Evolutionary conservation across 2,113 vertebrate genomes (phyloP).

Genomic region (Megaleporinus macrocephalus): DNA sequence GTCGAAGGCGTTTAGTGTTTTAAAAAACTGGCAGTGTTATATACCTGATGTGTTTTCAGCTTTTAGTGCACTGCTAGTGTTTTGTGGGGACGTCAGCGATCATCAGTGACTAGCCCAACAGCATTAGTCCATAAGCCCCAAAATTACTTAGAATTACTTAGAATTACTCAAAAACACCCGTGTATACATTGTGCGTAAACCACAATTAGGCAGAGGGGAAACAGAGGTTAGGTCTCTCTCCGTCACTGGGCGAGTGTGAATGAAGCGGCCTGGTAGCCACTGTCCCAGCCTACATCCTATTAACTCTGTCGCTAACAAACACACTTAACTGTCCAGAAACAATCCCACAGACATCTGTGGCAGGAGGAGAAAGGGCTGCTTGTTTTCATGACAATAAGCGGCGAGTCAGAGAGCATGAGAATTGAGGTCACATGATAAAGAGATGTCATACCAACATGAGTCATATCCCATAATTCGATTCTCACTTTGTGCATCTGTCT

Average conservation of each 20-base stretch:
- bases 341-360: constrained; percentile 36
- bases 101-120: neutral
- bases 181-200: neutral
- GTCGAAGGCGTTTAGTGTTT: too few relatives aligned
- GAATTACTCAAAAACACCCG: neutral
- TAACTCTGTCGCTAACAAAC: constrained; percentile 25
- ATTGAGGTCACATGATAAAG: constrained; percentile 42
- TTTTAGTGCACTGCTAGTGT: too few relatives aligned
- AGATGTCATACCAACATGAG: constrained; percentile 44
- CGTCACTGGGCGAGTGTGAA: neutral
- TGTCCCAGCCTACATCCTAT: neutral
- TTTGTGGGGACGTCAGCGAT: too few relatives aligned
- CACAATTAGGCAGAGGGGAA: neutral
- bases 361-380: constrained; percentile 37
- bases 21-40: too few relatives aligned
- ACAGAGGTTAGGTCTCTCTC: neutral
- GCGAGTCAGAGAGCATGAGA: constrained; percentile 51
- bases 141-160: too few relatives aligned
- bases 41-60: too few relatives aligned
- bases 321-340: constrained; percentile 29
- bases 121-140: neutral
- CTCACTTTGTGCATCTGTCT: constrained; percentile 43
- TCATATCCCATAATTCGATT: constrained; percentile 55
- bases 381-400: constrained; percentile 49
- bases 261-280: neutral